phyloP scores from a whole-genome alignment of 1,140 invertebrate species.

The Neodiprion fabricii region DNA sequence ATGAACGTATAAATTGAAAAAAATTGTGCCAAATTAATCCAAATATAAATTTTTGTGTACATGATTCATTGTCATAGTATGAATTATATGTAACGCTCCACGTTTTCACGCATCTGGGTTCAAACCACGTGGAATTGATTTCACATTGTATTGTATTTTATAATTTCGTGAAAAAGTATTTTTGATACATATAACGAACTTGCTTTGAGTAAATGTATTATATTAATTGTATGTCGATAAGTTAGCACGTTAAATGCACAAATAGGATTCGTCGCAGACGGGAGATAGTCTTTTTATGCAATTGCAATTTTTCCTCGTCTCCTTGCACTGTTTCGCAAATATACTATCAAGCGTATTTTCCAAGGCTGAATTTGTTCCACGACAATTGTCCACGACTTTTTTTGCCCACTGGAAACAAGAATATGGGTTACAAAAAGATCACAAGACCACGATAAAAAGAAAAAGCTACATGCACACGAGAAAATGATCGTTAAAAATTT shows the following conservation, averaged over 20 bases:
- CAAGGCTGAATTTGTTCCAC: slow-evolving; percentile 70
- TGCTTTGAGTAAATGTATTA: no score
- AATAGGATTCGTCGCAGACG: neutral
- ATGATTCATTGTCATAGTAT: no score
- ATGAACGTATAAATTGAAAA: no score
- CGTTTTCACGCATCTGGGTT: no score
- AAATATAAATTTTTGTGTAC: no score
- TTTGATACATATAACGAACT: neutral
- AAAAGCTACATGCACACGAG: neutral
- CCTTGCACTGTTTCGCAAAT: slow-evolving; percentile 49
- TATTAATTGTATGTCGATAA: no score
- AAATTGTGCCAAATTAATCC: no score
- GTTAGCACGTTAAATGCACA: neutral
- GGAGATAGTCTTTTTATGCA: slow-evolving; percentile 18
- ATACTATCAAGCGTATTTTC: slow-evolving; percentile 71
- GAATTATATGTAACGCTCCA: no score
- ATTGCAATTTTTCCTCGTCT: slow-evolving; percentile 20
- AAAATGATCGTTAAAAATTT: neutral
- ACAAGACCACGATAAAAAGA: neutral
- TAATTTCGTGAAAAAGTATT: neutral
- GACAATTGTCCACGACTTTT: slow-evolving; percentile 72
- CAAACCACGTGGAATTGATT: no score
- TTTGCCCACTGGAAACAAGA: slow-evolving; percentile 77
- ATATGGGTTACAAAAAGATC: slow-evolving; percentile 10
- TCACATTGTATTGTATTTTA: no score